Base-by-base conservation (phyloP, 2,888 invertebrate species). In the Conchocele bisecta region DNA sequence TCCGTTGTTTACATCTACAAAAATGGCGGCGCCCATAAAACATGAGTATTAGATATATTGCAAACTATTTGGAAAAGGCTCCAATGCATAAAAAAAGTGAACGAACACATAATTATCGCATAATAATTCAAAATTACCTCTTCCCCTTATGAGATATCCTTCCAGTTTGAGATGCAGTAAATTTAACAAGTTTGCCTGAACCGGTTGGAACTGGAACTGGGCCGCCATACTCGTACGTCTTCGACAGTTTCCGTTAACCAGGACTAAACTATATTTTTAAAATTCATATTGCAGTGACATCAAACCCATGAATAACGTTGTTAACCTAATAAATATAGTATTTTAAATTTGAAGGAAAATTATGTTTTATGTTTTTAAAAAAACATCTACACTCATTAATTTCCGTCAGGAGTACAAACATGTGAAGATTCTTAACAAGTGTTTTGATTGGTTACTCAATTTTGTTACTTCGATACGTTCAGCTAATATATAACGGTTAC, bases 171-270 rank as follows among this genome's bases (percentile, higher is more conserved):
- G 56, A 56, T 56, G 41, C 17, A 56, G 66, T 50, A 75, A 65
- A 70, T 76, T 69, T 78, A 79, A 82, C 82, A 76, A 85, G 83
- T 63, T 82, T 79, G 79, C 66, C 31, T 50, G 77, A 87, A 90
- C 90, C 90, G 89, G 90, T 90, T 89, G 84, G 82, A 90, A 90
- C 90, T 89, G 88, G 90, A 84, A 85, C 79, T 81, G 74, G 82
- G 80, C 83, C 86, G 84, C 86, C 86, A 86, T 86, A 75, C 79
- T 82, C 84, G 82, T 81, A 65, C 39, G 48, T 48, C 54, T 71
- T 87, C 89, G 89, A 83, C 9, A 60, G 73, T 75, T 71, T 83
- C 78, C 86, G 87, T 76, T 65, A 65, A 61, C 28, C 68, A 50
- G 63, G 41, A 58, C 31, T 39, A 29, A 51, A 29, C 29, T 39